A percentile compares a stretch with the other conserved stretches of the same genome.
Conservation (phyloP, 2,113 vertebrate species). For the Gadus macrocephalus region DNA sequence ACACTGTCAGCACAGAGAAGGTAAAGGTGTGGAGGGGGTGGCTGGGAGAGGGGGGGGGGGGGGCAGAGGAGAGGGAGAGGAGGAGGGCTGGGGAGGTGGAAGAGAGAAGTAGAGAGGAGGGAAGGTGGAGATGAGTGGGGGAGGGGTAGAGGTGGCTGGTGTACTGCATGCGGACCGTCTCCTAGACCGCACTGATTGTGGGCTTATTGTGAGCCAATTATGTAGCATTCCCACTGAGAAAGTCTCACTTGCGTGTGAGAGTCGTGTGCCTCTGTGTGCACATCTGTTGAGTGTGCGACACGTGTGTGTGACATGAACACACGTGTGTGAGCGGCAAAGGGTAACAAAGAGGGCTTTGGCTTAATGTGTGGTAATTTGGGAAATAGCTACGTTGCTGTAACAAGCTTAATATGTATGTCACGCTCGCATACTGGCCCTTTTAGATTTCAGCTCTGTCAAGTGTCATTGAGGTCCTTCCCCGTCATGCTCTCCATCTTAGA, state of each 20-base stretch:
- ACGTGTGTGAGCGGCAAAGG: constrained; percentile 32
- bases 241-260: constrained; percentile 26
- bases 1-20: constrained; percentile 43
- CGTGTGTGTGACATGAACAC: constrained; percentile 6
- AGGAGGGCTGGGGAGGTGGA: neutral
- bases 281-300: constrained; percentile 14
- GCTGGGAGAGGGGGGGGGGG: constrained; percentile 2
- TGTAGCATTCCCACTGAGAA: constrained; percentile 41
- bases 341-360: neutral
- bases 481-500: neutral
- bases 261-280: constrained; percentile 1
- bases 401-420: constrained; percentile 22
- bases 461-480: constrained; percentile 10
- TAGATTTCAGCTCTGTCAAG: neutral
- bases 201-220: constrained; percentile 54
- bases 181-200: constrained; percentile 40
- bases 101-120: neutral
- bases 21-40: constrained; percentile 13
- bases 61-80: constrained; percentile 7
- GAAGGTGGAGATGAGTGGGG: neutral
- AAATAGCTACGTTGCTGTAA: constrained; percentile 30
- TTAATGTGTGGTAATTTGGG: too few species aligned
- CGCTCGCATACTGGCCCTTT: neutral
- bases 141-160: constrained; percentile 29
- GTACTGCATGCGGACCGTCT: constrained; percentile 31